phyloP scores from a whole-genome alignment of 2,113 vertebrate genomes.

The Oryzias melastigma region DNA sequence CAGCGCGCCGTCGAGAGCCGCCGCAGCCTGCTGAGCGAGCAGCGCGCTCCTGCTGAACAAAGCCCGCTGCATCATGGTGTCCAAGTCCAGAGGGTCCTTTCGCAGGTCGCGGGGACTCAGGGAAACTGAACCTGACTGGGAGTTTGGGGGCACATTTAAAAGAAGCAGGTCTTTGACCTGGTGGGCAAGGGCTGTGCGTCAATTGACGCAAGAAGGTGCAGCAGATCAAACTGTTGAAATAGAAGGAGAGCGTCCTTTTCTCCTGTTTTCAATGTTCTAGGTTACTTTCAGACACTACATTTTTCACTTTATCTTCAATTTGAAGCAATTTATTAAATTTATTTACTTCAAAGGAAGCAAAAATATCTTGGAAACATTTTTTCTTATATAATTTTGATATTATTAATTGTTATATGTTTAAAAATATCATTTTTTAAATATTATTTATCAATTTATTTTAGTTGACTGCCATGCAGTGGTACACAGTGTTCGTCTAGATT shows the following conservation, averaged over 20 bases:
- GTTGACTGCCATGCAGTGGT: not conserved
- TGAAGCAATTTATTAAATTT: too few relatives aligned
- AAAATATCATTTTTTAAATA: too few relatives aligned
- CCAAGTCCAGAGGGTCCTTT: conserved; percentile 24
- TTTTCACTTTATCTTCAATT: too few relatives aligned
- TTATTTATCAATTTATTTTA: too few relatives aligned
- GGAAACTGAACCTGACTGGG: conserved; percentile 29
- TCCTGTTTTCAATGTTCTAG: too few relatives aligned
- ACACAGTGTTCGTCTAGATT: too few relatives aligned
- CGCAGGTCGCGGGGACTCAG: conserved; percentile 14
- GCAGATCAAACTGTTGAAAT: not conserved
- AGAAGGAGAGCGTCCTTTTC: too few relatives aligned
- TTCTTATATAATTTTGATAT: too few relatives aligned
- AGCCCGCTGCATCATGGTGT: conserved; percentile 68
- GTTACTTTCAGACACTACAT: not conserved
- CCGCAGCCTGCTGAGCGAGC: conserved; percentile 63
- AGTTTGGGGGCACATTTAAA: conserved; percentile 62
- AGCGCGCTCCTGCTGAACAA: conserved; percentile 64
- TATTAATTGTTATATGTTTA: too few relatives aligned
- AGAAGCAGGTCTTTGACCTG: conserved; percentile 79
- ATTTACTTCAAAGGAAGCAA: too few relatives aligned
- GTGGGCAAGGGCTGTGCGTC: conserved; percentile 61
- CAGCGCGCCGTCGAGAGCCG: conserved; percentile 53
- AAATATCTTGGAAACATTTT: too few relatives aligned
- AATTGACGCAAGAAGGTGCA: conserved; percentile 17